These are phyloP conservation scores for Diuraphis noxia DNA, from an alignment of 1,140 invertebrate species.

Conservation along the genomic window DNA sequence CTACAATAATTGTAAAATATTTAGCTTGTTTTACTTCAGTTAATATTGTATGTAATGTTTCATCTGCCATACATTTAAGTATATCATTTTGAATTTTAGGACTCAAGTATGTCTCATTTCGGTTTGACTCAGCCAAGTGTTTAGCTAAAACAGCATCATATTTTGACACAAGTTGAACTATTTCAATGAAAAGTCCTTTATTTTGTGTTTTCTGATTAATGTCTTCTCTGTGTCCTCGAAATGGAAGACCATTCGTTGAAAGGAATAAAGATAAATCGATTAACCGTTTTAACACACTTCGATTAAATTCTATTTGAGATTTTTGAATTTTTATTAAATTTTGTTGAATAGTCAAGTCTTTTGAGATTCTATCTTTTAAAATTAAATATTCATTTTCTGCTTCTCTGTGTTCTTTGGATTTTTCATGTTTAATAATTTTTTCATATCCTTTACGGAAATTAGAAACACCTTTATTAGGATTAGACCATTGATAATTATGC, in stretches of 20 bases:
- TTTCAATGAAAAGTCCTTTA: constrained; percentile 20
- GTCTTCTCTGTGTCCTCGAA: too few relatives aligned
- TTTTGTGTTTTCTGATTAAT: neutral
- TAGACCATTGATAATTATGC: neutral
- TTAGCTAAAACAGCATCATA: constrained; percentile 10
- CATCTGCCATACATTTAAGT: constrained; percentile 5
- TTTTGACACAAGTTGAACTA: constrained; percentile 14
- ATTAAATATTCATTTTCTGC: constrained; percentile 24
- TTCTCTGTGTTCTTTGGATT: neutral
- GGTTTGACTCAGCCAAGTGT: neutral
- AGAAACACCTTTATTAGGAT: neutral
- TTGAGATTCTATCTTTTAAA: constrained; percentile 1
- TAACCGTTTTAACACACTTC: too few relatives aligned
- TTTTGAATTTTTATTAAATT: neutral
- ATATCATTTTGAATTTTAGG: constrained; percentile 11
- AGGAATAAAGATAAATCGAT: too few relatives aligned
- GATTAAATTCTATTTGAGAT: too few relatives aligned
- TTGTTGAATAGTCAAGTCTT: constrained; percentile 10
- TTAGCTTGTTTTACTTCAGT: neutral
- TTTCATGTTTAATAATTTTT: constrained; percentile 17
- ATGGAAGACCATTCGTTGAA: too few relatives aligned
- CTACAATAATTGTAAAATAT: constrained; percentile 15
- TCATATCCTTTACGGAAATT: constrained; percentile 19
- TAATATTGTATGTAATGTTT: constrained; percentile 17
- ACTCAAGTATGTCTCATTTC: neutral